Percentiles rank a stretch among this genome's conserved stretches.
phyloP scores from a whole-genome alignment of 92 coral and sea anemone genomes.

The Scolanthus callimorphus region DNA sequence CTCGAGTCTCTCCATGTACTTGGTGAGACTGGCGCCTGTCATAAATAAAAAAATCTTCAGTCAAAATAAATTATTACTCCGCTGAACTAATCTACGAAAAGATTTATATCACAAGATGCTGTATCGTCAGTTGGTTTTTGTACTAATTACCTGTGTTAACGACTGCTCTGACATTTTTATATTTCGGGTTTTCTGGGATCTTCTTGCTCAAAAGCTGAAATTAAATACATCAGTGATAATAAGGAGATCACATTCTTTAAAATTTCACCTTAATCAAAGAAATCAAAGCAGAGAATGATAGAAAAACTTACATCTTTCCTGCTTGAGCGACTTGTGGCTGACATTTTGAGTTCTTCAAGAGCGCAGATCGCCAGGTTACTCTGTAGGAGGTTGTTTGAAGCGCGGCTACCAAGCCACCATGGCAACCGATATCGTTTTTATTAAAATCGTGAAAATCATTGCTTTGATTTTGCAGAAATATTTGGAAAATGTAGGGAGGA shows the following conservation, averaged over 20 bases:
- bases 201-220: conserved; percentile 84
- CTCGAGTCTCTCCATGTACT: conserved; percentile 84
- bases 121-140: neutral
- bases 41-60: neutral
- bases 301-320: conserved; percentile 84
- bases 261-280: no score
- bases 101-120: no score
- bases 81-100: no score
- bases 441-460: no score
- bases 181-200: conserved; percentile 94
- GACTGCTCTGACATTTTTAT: conserved; percentile 83
- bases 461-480: no score
- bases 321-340: conserved; percentile 85
- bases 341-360: conserved; percentile 68
- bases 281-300: no score
- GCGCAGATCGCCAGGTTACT: conserved; percentile 76
- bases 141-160: conserved; percentile 86
- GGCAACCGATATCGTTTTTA: neutral
- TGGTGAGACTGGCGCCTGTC: conserved; percentile 83
- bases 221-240: conserved; percentile 1
- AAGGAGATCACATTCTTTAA: neutral
- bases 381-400: conserved; percentile 47
- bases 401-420: conserved; percentile 49
- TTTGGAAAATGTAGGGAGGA: no score
- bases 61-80: no score